Conservation (phyloP, 2,113 vertebrate genomes). For the Lucifuga dentata region DNA sequence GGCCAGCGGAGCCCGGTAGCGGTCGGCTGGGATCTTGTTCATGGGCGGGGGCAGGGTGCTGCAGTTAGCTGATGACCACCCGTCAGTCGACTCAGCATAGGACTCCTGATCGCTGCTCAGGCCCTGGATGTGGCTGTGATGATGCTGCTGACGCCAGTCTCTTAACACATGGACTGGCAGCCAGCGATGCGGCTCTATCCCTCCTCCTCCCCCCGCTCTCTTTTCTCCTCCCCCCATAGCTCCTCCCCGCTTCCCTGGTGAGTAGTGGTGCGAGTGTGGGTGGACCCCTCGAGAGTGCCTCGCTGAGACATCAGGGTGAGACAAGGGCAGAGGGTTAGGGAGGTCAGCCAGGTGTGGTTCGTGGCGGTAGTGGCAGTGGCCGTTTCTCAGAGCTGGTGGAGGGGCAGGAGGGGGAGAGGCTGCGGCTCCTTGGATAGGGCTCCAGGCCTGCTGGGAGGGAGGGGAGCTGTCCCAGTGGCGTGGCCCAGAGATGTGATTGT, state of each 20-base stretch:
- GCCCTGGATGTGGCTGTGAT: slow-evolving; percentile 78
- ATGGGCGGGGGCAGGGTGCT: slow-evolving; percentile 97
- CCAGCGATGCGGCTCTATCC: slow-evolving; percentile 86
- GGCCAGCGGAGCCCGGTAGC: slow-evolving; percentile 91
- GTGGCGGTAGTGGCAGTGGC: slow-evolving; percentile 87
- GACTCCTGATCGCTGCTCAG: slow-evolving; percentile 95
- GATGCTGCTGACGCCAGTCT: slow-evolving; percentile 89
- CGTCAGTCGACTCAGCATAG: slow-evolving; percentile 95
- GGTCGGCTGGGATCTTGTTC: slow-evolving; percentile 97
- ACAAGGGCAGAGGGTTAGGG: slow-evolving; percentile 84
- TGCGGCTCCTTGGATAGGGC: slow-evolving; percentile 74
- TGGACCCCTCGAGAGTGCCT: slow-evolving; percentile 84
- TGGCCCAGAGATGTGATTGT: slow-evolving; percentile 82
- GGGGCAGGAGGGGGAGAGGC: slow-evolving; percentile 67
- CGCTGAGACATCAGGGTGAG: slow-evolving; percentile 83
- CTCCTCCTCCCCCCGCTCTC: slow-evolving; percentile 65
- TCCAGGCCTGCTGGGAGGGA: slow-evolving; percentile 80
- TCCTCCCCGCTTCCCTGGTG: slow-evolving; percentile 83
- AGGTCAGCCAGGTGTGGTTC: slow-evolving; percentile 84
- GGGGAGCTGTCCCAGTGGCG: slow-evolving; percentile 85
- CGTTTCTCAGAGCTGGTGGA: slow-evolving; percentile 85
- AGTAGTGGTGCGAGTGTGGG: slow-evolving; percentile 78
- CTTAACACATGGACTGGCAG: slow-evolving; percentile 92
- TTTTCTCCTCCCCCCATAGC: slow-evolving; percentile 70
- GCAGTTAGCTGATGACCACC: slow-evolving; percentile 97